Percentiles rank a stretch among this genome's conserved stretches.
These are phyloP conservation scores for Nudaria mundana DNA, from an alignment of 2,888 invertebrate genomes.

Conservation along the genomic window DNA sequence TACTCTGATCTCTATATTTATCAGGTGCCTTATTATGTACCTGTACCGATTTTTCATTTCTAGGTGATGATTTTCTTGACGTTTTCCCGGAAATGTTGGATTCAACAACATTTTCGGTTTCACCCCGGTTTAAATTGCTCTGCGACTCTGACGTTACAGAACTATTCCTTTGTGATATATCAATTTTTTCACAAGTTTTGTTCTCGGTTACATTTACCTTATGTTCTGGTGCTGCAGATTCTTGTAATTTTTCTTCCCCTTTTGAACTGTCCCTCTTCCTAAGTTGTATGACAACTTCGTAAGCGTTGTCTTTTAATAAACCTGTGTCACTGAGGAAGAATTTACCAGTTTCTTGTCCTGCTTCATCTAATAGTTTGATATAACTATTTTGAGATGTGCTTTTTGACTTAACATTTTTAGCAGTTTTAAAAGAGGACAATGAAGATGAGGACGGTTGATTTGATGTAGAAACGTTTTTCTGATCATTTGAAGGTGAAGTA, in stretches of 20 bases:
- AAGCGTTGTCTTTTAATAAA: slow-evolving; percentile 60
- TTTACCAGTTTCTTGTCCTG: slow-evolving; percentile 55
- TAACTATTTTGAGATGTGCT: slow-evolving; percentile 39
- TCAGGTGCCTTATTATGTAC: background rate
- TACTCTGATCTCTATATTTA: background rate
- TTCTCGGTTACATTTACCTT: slow-evolving; percentile 6
- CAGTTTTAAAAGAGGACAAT: slow-evolving; percentile 50
- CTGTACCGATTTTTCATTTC: background rate
- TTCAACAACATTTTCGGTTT: slow-evolving; percentile 1
- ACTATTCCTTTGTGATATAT: background rate
- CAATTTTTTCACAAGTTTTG: slow-evolving; percentile 8
- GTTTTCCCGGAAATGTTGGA: slow-evolving; percentile 2
- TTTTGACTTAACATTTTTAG: slow-evolving; percentile 39
- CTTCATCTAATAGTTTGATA: slow-evolving; percentile 55
- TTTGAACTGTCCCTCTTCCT: slow-evolving; percentile 54
- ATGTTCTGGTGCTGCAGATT: slow-evolving; percentile 11
- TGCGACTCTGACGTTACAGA: background rate
- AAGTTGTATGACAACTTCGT: slow-evolving; percentile 71
- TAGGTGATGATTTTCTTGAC: slow-evolving; percentile 3
- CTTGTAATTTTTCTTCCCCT: slow-evolving; percentile 20
- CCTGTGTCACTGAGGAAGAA: slow-evolving; percentile 67
- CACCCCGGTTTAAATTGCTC: slow-evolving; percentile 1
- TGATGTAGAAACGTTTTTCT: background rate
- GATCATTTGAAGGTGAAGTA: background rate
- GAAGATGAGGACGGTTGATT: slow-evolving; percentile 47